phyloP scores from a whole-genome alignment of 1,140 invertebrate genomes.

The Eulimnadia texana region DNA sequence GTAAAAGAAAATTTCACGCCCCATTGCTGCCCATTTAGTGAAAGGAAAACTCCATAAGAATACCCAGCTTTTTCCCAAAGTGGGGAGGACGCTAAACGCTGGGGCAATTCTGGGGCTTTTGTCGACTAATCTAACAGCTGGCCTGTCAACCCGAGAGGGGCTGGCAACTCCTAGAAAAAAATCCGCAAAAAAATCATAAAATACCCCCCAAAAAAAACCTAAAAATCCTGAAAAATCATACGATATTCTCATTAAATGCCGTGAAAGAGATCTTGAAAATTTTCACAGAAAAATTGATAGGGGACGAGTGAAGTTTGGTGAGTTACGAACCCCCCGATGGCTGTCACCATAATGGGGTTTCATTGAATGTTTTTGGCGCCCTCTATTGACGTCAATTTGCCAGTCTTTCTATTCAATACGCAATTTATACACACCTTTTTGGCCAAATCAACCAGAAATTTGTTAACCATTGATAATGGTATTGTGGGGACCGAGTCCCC shows the following conservation, averaged over 20 bases:
- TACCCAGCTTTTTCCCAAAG: neutral
- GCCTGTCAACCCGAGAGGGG: too few relatives aligned
- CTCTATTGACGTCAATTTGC: neutral
- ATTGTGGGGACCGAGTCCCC: too few relatives aligned
- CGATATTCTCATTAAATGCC: too few relatives aligned
- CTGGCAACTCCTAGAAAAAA: too few relatives aligned
- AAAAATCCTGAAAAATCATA: too few relatives aligned
- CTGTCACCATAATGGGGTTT: neutral
- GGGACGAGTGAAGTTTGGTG: too few relatives aligned
- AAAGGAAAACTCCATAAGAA: neutral
- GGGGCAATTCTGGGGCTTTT: neutral
- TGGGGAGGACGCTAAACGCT: too few relatives aligned
- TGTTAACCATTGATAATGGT: neutral
- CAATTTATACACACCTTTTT: neutral
- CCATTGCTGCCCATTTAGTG: neutral
- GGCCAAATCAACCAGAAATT: neutral
- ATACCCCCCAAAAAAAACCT: too few relatives aligned
- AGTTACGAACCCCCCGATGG: neutral
- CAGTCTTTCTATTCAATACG: neutral
- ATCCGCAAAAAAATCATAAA: too few relatives aligned
- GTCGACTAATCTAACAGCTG: neutral
- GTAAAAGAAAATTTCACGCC: neutral
- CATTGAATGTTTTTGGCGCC: neutral
- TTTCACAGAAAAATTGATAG: too few relatives aligned
- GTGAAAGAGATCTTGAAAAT: too few relatives aligned